phyloP scores from a whole-genome alignment of 2,113 vertebrate genomes.

The Todiramphus chloris region DNA sequence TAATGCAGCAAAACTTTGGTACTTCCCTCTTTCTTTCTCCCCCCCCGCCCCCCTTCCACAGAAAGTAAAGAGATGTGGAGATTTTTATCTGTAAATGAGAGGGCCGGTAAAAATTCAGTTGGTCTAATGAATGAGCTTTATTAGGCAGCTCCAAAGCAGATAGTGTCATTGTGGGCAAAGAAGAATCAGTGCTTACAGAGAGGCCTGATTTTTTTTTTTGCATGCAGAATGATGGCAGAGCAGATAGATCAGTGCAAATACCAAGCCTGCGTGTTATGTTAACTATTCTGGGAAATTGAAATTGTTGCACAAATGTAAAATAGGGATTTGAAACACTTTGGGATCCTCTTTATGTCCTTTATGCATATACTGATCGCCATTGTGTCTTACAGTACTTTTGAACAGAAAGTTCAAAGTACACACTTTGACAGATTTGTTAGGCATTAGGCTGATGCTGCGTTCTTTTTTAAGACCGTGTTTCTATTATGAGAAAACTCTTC shows the following conservation, averaged over 20 bases:
- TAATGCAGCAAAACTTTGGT: not conserved
- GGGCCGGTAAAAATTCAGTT: not conserved
- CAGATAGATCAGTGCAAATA: not conserved
- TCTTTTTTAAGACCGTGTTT: not conserved
- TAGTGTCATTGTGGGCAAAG: not conserved
- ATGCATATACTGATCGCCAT: not conserved
- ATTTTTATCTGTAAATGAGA: not conserved
- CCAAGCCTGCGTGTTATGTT: accelerated
- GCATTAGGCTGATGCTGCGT: not conserved
- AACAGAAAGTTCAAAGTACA: not conserved
- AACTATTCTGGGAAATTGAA: not conserved
- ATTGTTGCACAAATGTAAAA: not conserved
- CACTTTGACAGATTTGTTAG: not conserved
- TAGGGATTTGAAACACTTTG: not conserved
- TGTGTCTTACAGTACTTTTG: not conserved
- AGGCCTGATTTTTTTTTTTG: not conserved
- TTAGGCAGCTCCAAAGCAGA: not conserved
- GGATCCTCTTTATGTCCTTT: not conserved
- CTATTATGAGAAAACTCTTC: not conserved
- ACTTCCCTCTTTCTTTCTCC: not conserved
- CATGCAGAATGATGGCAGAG: accelerated
- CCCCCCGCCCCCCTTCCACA: accelerated
- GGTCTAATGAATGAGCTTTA: not conserved
- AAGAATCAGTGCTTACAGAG: not conserved
- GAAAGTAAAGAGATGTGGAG: not conserved